Percentiles rank a stretch among this genome's conserved stretches.
These are phyloP conservation scores for Hoplostethus atlanticus DNA, from an alignment of 2,797 vertebrate genomes.

Conservation along the genomic window DNA sequence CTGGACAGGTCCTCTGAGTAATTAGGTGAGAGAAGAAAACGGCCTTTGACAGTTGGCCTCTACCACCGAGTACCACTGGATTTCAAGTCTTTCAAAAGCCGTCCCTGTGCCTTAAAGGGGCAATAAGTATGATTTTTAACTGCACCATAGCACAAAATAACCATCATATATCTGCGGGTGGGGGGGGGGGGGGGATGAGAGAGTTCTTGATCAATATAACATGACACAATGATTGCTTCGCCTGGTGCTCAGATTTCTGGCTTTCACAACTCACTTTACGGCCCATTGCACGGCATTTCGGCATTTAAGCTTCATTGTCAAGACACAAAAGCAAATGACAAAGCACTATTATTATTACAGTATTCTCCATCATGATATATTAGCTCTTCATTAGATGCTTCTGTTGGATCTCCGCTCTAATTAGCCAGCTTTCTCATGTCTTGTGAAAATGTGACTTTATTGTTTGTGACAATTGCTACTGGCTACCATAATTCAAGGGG, in stretches of 20 bases:
- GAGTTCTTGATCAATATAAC: conserved; percentile 50
- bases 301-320: background rate
- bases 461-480: no score
- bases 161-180: conserved; percentile 35
- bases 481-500: no score
- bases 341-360: no score
- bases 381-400: no score
- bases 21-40: conserved; percentile 59
- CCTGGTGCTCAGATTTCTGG: conserved; percentile 34
- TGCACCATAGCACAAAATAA: conserved; percentile 19
- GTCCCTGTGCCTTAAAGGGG: conserved; percentile 28
- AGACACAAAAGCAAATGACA: no score
- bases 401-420: no score
- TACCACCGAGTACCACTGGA: conserved; percentile 20
- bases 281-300: conserved; percentile 4
- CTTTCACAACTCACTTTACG: conserved; percentile 5
- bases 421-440: no score
- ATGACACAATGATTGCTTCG: conserved; percentile 38
- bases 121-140: conserved; percentile 36
- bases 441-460: no score
- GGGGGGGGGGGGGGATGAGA: conserved; percentile 28
- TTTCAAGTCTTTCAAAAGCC: conserved; percentile 11
- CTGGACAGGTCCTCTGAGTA: conserved; percentile 66
- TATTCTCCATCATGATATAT: no score
- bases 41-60: conserved; percentile 25